These are phyloP conservation scores for Eristalis intricaria DNA, from an alignment of 2,888 invertebrate genomes.

Conservation along the genomic window DNA sequence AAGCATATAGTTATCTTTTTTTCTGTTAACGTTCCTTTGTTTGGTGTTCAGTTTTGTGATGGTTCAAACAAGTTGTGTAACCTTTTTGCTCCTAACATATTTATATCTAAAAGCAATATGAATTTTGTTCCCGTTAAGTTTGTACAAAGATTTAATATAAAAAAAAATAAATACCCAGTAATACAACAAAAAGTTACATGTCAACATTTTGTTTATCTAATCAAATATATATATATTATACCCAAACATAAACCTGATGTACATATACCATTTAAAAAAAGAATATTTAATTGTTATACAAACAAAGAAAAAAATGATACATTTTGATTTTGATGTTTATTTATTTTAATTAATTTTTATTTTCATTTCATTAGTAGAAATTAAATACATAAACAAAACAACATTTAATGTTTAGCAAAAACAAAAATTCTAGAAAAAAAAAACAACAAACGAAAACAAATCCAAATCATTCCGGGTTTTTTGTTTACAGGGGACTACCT, in stretches of 20 bases:
- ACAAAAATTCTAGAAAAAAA: constrained; percentile 61
- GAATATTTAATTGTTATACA: background rate
- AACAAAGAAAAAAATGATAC: background rate
- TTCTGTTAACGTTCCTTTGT: background rate
- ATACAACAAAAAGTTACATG: background rate
- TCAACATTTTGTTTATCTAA: background rate
- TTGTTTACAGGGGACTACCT: constrained; percentile 85
- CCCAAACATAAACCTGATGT: constrained; percentile 27
- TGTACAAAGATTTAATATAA: constrained; percentile 17
- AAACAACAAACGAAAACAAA: constrained; percentile 76
- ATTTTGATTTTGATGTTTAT: background rate
- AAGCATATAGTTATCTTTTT: background rate
- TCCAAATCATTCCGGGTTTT: constrained; percentile 79
- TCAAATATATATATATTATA: background rate
- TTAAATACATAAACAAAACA: constrained; percentile 58
- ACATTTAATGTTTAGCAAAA: constrained; percentile 59
- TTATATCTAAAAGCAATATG: background rate
- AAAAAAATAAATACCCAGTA: background rate
- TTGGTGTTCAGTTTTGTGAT: constrained; percentile 24
- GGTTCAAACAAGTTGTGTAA: constrained; percentile 26
- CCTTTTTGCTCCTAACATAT: constrained; percentile 23
- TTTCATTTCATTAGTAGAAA: constrained; percentile 46
- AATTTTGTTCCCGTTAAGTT: constrained; percentile 8
- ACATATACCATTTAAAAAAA: constrained; percentile 33
- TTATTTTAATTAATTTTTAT: constrained; percentile 7